Evolutionary conservation across 2,113 vertebrate species (phyloP).

Genomic region (Zosterops hypoxanthus): DNA sequence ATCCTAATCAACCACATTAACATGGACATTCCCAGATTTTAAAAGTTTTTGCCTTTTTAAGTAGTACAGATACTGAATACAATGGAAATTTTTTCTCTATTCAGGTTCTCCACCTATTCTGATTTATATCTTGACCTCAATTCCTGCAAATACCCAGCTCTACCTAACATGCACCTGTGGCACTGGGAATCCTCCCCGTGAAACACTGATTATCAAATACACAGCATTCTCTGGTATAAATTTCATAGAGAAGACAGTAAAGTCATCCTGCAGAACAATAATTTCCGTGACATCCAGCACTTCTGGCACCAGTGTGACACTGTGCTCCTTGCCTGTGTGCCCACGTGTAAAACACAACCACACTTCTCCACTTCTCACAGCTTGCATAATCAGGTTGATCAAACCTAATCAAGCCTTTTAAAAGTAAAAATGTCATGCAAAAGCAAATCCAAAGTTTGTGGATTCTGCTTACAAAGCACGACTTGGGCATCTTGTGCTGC

Average conservation of each 20-base stretch:
- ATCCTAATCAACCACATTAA: neutral
- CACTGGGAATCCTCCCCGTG: neutral
- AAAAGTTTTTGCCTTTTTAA: neutral
- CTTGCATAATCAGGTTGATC: neutral
- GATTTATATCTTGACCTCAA: neutral
- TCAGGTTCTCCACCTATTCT: neutral
- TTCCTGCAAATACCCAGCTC: neutral
- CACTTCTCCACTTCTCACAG: neutral
- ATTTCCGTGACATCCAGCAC: neutral
- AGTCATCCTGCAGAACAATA: neutral
- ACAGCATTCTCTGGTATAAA: neutral
- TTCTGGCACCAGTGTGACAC: neutral
- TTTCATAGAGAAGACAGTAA: neutral
- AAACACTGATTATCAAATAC: neutral
- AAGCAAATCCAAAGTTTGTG: neutral
- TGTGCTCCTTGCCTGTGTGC: neutral
- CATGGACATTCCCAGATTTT: neutral
- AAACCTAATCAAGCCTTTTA: neutral
- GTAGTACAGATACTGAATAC: neutral
- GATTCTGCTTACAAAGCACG: neutral
- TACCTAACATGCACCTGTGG: neutral
- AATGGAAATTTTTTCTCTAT: neutral
- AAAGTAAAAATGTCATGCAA: neutral
- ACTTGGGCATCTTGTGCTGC: neutral
- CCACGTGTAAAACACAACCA: fast-evolving